These are phyloP conservation scores for Lasius platythorax DNA, from an alignment of 2,888 invertebrate genomes.

Conservation along the genomic window DNA sequence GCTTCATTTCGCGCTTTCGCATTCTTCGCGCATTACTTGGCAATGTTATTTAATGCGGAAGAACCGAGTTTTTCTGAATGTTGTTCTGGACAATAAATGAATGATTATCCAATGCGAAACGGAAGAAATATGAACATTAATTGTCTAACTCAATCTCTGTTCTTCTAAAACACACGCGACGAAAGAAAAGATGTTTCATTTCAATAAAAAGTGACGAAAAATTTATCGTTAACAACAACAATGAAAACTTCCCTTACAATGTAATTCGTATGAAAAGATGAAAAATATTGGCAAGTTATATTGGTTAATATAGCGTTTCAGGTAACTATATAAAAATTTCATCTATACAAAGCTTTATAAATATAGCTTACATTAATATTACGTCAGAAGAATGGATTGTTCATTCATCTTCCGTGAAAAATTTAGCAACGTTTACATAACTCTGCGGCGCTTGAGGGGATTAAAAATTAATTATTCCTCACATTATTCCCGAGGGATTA, in stretches of 20 bases:
- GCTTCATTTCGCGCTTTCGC: slow-evolving; percentile 29
- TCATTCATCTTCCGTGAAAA: slow-evolving; percentile 6
- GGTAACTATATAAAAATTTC: not conserved
- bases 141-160: not conserved
- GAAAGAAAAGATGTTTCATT: not conserved
- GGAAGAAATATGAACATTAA: not conserved
- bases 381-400: not conserved
- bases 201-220: not conserved
- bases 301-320: not conserved
- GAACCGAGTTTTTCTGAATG: not conserved
- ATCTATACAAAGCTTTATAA: not conserved
- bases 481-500: slow-evolving; percentile 31
- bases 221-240: not conserved
- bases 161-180: not conserved
- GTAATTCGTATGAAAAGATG: not conserved
- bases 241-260: not conserved
- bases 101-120: not conserved
- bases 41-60: not conserved
- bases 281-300: not conserved
- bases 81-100: not conserved
- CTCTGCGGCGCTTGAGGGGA: not conserved
- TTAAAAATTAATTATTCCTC: slow-evolving; percentile 51
- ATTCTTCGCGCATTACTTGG: not conserved
- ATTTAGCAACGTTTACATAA: slow-evolving; percentile 7
- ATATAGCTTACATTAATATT: not conserved